Evolutionary conservation across 2,888 invertebrate genomes (phyloP).

Genomic region (Drosophila anceps): DNA sequence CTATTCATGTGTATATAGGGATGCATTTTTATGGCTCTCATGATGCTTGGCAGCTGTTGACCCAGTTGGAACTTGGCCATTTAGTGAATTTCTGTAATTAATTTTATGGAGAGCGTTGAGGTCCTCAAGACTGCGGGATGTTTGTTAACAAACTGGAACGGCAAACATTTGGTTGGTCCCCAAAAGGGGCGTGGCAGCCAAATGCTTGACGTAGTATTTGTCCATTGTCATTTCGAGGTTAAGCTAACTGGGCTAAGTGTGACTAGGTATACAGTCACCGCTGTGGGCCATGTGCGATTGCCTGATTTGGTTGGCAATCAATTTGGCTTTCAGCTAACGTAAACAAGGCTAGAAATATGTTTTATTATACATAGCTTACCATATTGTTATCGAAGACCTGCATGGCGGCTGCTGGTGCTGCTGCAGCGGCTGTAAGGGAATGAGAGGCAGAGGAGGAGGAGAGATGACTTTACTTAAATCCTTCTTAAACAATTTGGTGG

Average conservation of each 20-base stretch:
- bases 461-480: slow-evolving; percentile 4
- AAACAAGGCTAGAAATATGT: slow-evolving; percentile 26
- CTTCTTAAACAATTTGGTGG: background rate
- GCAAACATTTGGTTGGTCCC: slow-evolving; percentile 36
- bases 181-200: slow-evolving; percentile 41
- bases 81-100: slow-evolving; percentile 80
- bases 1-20: background rate
- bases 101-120: slow-evolving; percentile 61
- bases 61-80: slow-evolving; percentile 83
- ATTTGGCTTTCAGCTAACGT: slow-evolving; percentile 45
- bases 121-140: slow-evolving; percentile 46
- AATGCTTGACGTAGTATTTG: slow-evolving; percentile 46
- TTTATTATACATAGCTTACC: slow-evolving; percentile 64
- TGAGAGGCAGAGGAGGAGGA: slow-evolving; percentile 2
- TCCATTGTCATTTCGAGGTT: slow-evolving; percentile 68
- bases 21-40: slow-evolving; percentile 42
- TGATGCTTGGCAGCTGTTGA: slow-evolving; percentile 63
- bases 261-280: slow-evolving; percentile 33
- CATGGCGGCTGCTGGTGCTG: slow-evolving; percentile 63
- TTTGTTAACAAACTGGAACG: slow-evolving; percentile 44
- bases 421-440: slow-evolving; percentile 32
- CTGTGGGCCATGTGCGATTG: background rate
- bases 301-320: slow-evolving; percentile 35
- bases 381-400: slow-evolving; percentile 83
- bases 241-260: slow-evolving; percentile 70